Percentiles rank a stretch among this genome's conserved stretches.
Evolutionary conservation across 1,140 invertebrate genomes (phyloP).

Genomic region (Alviniconcha marisindica): DNA sequence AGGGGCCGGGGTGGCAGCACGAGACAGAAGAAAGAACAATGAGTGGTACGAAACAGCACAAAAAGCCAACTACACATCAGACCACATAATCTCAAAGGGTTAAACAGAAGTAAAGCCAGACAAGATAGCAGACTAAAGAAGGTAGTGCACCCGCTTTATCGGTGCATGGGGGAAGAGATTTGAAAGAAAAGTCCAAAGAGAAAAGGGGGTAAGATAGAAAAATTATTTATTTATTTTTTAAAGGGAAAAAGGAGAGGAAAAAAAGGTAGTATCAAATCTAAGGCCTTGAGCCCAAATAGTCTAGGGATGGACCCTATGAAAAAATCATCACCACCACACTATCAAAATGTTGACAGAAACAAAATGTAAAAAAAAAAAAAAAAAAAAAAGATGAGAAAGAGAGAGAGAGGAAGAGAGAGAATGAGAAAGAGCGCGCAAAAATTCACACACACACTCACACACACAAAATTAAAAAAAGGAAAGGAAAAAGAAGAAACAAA

Average conservation of each 20-base stretch:
- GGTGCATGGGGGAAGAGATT: not conserved
- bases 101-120: too few species aligned
- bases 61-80: conserved; percentile 21
- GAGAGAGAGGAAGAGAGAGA: not conserved
- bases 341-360: not conserved
- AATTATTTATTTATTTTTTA: too few species aligned
- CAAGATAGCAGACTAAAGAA: not conserved
- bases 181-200: not conserved
- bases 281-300: not conserved
- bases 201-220: too few species aligned
- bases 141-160: not conserved
- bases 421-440: not conserved
- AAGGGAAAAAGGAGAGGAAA: not conserved
- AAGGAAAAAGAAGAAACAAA: not conserved
- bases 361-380: not conserved
- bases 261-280: not conserved
- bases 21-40: conserved; percentile 19
- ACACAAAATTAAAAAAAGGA: not conserved
- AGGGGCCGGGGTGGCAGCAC: conserved; percentile 5
- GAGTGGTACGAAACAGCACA: conserved; percentile 22
- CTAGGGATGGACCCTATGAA: too few species aligned
- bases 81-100: conserved; percentile 19
- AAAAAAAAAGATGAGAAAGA: not conserved
- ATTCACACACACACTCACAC: not conserved
- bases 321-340: not conserved